These are phyloP conservation scores for Limosa lapponica DNA, from an alignment of 2,797 vertebrate species.

Conservation along the genomic window DNA sequence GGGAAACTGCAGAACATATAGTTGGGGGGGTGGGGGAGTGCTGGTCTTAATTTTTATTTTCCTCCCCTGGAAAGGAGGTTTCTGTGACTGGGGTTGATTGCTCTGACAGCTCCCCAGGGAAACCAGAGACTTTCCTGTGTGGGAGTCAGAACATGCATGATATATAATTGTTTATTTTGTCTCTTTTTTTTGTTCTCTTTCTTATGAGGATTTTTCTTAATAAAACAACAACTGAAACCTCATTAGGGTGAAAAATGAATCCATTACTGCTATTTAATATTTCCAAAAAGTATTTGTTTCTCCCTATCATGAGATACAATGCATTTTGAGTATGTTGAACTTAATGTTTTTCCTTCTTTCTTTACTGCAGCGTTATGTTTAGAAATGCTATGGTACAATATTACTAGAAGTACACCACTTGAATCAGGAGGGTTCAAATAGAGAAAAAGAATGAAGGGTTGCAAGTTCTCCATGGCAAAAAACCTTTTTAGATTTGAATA, in stretches of 20 bases:
- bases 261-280: neutral
- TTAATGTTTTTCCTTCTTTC: neutral
- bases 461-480: neutral
- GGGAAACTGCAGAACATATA: neutral
- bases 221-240: constrained; percentile 17
- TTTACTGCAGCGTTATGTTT: neutral
- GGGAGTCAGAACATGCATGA: neutral
- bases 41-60: neutral
- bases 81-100: neutral
- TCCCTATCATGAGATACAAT: neutral
- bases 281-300: neutral
- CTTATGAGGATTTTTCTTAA: constrained; percentile 6
- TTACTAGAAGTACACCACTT: neutral
- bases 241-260: neutral
- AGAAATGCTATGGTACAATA: neutral
- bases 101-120: constrained; percentile 1
- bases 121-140: neutral
- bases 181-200: neutral
- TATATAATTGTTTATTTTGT: neutral
- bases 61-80: neutral
- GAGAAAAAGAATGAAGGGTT: neutral
- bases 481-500: neutral
- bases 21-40: neutral
- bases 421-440: neutral
- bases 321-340: neutral